Evolutionary conservation across 2,888 invertebrate species (phyloP), one percentile per base, ranked within the genome.

Genomic region (Clusia tigrina): DNA sequence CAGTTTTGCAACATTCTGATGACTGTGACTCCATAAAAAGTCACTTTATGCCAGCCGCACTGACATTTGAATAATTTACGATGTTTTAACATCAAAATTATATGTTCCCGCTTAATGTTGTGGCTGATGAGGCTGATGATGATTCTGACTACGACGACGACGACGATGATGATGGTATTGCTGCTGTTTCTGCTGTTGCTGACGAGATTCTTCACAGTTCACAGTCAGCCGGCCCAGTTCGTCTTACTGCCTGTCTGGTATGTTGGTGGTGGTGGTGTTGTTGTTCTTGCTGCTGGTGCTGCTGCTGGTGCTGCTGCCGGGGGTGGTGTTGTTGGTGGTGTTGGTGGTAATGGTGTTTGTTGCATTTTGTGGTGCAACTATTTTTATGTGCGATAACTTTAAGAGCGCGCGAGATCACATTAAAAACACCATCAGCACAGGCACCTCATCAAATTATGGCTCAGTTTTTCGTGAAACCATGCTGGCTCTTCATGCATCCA

Each of bases 51-150:
- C 60, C 70, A 69, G 70, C 71, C 71, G 71, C 75, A 71, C 74
- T 78, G 81, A 76, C 80, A 82, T 79, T 82, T 74, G 71, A 77
- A 80, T 81, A 81, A 82, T 82, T 82, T 81, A 81, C 76, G 82
- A 81, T 79, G 76, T 76, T 81, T 81, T 78, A 81, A 78, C 80
- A 76, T 78, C 74, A 77, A 80, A 78, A 79, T 80, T 80, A 79
- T 81, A 74, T 80, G 78, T 78, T 76, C 63, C 54, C 51, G 77
- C 76, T 63, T 62, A 66, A 67, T 65, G 65, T 58, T 61, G 65
- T 57, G 56, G 23, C 58, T 22, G 18, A 48, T 48, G 48, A 48
- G 48, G 48, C 48, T 22, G 48, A 18, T 48, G 48, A 18, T 48
- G 48, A 48, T 32, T 15, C 9, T 22, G 67, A 71, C 69, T 65